Base-by-base conservation (phyloP, 37 sponge, comb jelly and placozoan genomes). In the Mnemiopsis leidyi region DNA sequence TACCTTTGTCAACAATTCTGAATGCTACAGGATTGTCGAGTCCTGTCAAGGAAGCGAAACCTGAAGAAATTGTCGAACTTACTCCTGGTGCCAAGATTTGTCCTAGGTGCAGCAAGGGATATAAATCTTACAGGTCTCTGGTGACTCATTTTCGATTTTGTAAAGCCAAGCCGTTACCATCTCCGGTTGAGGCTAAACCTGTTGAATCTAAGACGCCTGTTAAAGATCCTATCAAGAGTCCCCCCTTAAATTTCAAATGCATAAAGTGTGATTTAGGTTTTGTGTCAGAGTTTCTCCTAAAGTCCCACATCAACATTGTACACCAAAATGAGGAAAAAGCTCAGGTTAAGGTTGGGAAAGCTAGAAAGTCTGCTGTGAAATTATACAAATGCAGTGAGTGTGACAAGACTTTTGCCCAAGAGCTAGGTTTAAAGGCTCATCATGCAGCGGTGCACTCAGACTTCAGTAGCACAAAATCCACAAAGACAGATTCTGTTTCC, bases 361-460 rank as follows among this genome's bases (percentile, higher is more conserved):
- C 90, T 0, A 85, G 61, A 21, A 85, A 85, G 26, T 40, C 61
- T 23, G 90, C 90, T 21, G 48, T 85, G 26, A 85, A 40, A 25
- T n/a, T 85, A 3, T 26, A 39, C 90, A 85, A 38, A 25, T 85
- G 90, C 26, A 39, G 23, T 29, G 90, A 85, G 26, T 85, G 90
- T 85, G 90, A 40, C 3, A 85, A 85, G 39, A 38, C 40, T 0
- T 85, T 85, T 26, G 90, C 61, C 3, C 40, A 38, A 25, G 90
- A 85, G 35, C 61, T 85, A 24, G 61, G 90, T n/a, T 26, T 85
- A 39, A 40, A 85, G 48, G 61, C 40, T 13, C 90, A 85, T 85
- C 1, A 34, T 31, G 79, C 79, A 20, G 79, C 79, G 0, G 79
- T 32, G 35, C 79, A 77, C 33, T 77, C 36, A 28, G 35, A 77